A percentile compares a stretch with the other conserved stretches of the same genome.
These are phyloP conservation scores for Falco rusticolus DNA, from an alignment of 2,797 vertebrate genomes.

Conservation along the genomic window DNA sequence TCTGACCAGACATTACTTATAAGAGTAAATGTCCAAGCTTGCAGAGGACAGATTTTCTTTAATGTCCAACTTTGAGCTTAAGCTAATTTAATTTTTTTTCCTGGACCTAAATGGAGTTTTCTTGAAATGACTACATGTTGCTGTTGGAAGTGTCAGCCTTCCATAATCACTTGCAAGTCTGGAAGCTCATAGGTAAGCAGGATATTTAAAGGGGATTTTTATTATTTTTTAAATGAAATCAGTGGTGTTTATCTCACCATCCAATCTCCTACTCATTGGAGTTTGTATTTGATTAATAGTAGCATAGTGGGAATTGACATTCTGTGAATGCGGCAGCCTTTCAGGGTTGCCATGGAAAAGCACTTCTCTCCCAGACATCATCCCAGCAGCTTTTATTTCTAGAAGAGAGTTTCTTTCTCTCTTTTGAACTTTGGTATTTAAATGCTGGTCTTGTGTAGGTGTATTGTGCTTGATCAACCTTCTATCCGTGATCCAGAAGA, in stretches of 20 bases:
- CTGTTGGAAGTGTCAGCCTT: neutral
- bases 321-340: neutral
- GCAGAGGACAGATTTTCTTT: neutral
- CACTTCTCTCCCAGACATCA: conserved; percentile 25
- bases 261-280: neutral
- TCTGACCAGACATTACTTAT: neutral
- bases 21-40: neutral
- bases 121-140: neutral
- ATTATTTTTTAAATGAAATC: neutral
- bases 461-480: neutral
- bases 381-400: conserved; percentile 27
- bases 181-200: neutral
- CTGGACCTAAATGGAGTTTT: neutral
- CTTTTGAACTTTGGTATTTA: conserved; percentile 41
- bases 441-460: neutral
- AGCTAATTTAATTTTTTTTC: neutral
- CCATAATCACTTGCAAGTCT: neutral
- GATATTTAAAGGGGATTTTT: conserved; percentile 20
- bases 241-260: conserved; percentile 18
- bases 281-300: conserved; percentile 42
- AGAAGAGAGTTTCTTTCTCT: neutral
- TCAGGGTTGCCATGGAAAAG: conserved; percentile 62
- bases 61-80: neutral
- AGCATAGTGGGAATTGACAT: conserved; percentile 11
- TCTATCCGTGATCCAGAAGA: neutral